A percentile compares a stretch with the other conserved stretches of the same genome.
Evolutionary conservation across 2,888 invertebrate species (phyloP).

Genomic region (Terebella lapidaria): DNA sequence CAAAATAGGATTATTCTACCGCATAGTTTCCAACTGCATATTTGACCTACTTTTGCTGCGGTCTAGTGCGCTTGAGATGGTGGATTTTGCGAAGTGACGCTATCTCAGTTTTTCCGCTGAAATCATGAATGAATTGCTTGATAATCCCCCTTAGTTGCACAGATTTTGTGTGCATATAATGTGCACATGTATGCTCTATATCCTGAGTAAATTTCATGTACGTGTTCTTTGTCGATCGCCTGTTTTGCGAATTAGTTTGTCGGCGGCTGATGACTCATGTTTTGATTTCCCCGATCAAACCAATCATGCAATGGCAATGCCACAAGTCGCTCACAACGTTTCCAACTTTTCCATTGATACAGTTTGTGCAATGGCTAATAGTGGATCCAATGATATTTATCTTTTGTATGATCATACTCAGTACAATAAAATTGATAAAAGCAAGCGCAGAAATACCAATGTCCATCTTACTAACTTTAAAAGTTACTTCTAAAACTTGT

Average conservation of each 20-base stretch:
- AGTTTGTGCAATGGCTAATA: no score
- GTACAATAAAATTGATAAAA: no score
- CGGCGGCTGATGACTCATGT: not conserved
- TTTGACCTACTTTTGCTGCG: not conserved
- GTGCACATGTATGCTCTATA: not conserved
- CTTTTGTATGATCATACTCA: no score
- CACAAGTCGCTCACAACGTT: not conserved
- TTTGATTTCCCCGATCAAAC: no score
- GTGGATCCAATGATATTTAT: no score
- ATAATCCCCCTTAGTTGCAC: not conserved
- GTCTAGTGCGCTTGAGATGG: not conserved
- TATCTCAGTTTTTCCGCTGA: not conserved
- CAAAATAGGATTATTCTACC: no score
- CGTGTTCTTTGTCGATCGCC: not conserved
- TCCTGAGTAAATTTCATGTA: not conserved
- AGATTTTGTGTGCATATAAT: not conserved
- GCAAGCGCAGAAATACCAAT: no score
- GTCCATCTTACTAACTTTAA: no score
- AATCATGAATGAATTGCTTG: not conserved
- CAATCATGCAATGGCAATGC: no score
- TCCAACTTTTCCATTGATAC: not conserved
- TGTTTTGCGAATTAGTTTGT: not conserved
- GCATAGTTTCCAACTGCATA: no score
- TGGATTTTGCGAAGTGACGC: not conserved
- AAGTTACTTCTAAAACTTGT: no score